Base-by-base conservation (phyloP, 1,140 invertebrate genomes). In the Microplitis demolitor region DNA sequence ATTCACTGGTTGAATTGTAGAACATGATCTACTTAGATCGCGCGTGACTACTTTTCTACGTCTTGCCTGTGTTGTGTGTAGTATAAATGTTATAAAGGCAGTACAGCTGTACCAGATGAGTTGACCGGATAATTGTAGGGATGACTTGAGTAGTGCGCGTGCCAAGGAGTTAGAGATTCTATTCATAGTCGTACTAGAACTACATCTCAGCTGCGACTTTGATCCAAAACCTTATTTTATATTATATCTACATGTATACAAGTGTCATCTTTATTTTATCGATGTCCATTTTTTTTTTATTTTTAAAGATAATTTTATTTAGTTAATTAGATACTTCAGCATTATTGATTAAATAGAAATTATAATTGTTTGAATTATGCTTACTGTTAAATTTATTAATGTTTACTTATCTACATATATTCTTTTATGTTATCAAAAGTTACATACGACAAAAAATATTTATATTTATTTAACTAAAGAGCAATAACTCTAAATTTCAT, bases 101-200 rank as follows among this genome's bases (percentile, higher is more conserved):
- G 34, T 34, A 63, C 6, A 45, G 39, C 39, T 45, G 8, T 39
- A 45, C 9, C 8, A 33, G 61, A 63, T 63, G 31, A 63, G 31
- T 63, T 63, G 61, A 63, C 61, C 61, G 61, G 61, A 63, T 63
- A 63, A 63, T 63, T 63, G 61, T 35, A 63, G 34, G 61, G 61
- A 63, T 63, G 58, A 60, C 58, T 60, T 60, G 61, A 34, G 37
- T 45, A 54, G 33, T 45, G n/a, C 34, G 33, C 61, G 53, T 53
- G 54, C 68, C 68, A 69, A 69, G 68, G 68, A 56, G 61, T 35
- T 14, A 34, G 24, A 45, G n/a, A 51, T 4, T 60, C 68, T 69
- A 69, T 69, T 69, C 53, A 58, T 69, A 69, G 68, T 54, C 56
- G 68, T 60, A 69, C 68, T 60, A 69, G 68, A 69, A 69, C 68